These are phyloP conservation scores for Ferrisia virgata DNA, from an alignment of 2,888 invertebrate genomes.

Conservation along the genomic window DNA sequence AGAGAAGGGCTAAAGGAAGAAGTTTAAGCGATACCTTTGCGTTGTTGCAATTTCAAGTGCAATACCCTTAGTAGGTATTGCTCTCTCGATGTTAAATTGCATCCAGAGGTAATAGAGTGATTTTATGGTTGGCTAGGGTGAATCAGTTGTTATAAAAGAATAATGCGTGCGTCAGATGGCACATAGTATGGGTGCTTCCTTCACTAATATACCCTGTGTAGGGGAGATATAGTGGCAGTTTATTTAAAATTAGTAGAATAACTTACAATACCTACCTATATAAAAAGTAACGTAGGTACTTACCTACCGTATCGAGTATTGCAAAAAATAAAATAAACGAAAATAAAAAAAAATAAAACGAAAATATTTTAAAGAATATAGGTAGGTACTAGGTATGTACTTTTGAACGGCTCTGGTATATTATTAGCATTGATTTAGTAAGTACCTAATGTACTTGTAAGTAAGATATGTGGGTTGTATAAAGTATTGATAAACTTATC, in stretches of 20 bases:
- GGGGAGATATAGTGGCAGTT: not conserved
- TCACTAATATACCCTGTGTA: not conserved
- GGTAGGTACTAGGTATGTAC: too few relatives aligned
- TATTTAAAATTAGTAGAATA: slow-evolving; percentile 1
- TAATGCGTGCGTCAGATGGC: slow-evolving; percentile 5
- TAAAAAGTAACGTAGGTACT: too few relatives aligned
- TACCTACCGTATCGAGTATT: not conserved
- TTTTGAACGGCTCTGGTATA: not conserved
- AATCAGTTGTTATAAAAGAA: slow-evolving; percentile 19
- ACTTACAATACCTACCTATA: not conserved
- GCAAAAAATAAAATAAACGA: not conserved
- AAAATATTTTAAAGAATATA: not conserved
- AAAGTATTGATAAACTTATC: not conserved
- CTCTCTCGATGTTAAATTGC: not conserved
- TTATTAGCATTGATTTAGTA: not conserved
- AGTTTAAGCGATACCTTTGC: not conserved
- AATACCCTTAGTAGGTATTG: not conserved
- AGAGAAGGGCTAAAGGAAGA: not conserved
- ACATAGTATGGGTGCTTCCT: not conserved
- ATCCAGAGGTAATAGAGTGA: not conserved
- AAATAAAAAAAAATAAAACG: not conserved
- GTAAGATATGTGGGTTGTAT: not conserved
- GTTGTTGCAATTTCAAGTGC: not conserved
- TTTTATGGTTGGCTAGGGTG: not conserved
- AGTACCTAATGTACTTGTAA: too few relatives aligned